These are phyloP conservation scores for Anser brachyrhynchus DNA, from an alignment of 2,113 vertebrate species.

Conservation along the genomic window DNA sequence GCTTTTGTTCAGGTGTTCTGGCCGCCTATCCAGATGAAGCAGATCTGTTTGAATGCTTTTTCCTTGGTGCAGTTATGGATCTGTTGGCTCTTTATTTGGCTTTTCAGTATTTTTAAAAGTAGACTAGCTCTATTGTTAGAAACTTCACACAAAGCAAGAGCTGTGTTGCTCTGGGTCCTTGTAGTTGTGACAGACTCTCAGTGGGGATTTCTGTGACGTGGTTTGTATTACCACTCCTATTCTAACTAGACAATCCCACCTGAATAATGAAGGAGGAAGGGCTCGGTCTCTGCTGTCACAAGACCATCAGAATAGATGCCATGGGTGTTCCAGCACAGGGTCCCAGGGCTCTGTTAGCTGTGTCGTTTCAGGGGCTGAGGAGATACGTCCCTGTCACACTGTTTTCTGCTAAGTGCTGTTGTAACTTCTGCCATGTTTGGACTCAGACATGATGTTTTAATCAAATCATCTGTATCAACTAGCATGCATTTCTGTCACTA, in stretches of 20 bases:
- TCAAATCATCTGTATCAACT: neutral
- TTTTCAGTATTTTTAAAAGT: neutral
- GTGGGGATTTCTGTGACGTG: neutral
- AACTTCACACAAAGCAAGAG: neutral
- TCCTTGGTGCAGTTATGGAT: neutral
- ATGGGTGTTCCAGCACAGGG: fast-evolving
- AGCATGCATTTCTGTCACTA: neutral
- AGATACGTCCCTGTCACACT: fast-evolving
- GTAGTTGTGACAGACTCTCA: neutral
- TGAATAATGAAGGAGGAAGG: neutral
- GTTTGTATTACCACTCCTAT: neutral
- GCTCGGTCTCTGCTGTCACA: neutral
- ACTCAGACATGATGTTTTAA: neutral
- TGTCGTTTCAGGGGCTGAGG: neutral
- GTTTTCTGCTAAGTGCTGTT: neutral
- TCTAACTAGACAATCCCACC: neutral
- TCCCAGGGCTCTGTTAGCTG: neutral
- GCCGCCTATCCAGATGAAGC: neutral
- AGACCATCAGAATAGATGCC: neutral
- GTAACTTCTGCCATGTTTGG: neutral
- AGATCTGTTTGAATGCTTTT: neutral
- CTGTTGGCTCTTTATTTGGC: neutral
- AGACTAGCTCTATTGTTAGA: neutral
- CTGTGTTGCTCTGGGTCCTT: neutral
- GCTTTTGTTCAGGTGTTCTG: neutral